Evolutionary conservation across 1,140 invertebrate genomes (phyloP), one percentile per base, ranked within the genome.

Genomic region (Philaenus spumarius): DNA sequence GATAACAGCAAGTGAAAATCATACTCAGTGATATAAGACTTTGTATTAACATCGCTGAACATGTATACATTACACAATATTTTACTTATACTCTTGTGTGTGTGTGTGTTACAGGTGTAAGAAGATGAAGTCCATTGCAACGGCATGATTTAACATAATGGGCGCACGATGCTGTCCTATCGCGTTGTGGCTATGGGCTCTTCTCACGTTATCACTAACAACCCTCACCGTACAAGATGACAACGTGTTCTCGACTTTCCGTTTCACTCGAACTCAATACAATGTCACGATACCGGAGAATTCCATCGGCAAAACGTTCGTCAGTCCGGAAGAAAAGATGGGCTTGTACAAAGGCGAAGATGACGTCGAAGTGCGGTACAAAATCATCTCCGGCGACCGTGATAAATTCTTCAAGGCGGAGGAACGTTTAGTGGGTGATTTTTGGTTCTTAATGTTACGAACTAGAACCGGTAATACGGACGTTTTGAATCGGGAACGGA

Each of bases 361-460:
- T 73, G 55, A 78, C 73, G 67, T 78, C 11, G 81, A 86, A 56
- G 78, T 97, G 12, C 83, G 86, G 59, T 93, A 84, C 72, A 85
- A 86, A 64, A 94, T 97, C 70, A 77, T 85, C 14, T 81, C 80
- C 61, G 92, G 93, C 23, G 91, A 97, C 72, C 81, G 83, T 23
- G 85, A 92, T 56, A 89, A 90, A 67, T 87, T 96, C 69, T 98
- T 98, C 76, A 95, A 94, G 71, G 90, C 90, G 0, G 93, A 96
- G 70, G 85, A 91, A 52, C 77, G 83, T 14, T 73, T 83, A 24
- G 86, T 97, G 11, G 94, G 93, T 19, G 90, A 97, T 75, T 97
- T 96, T 78, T 93, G 87, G 73, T 98, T 97, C 71, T 78, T 97
- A 20, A 77, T 87, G 26, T 83, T 97, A 55, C 78, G 93, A 62